Base-by-base conservation (phyloP, 2,888 invertebrate species). In the Margaritifera margaritifera region DNA sequence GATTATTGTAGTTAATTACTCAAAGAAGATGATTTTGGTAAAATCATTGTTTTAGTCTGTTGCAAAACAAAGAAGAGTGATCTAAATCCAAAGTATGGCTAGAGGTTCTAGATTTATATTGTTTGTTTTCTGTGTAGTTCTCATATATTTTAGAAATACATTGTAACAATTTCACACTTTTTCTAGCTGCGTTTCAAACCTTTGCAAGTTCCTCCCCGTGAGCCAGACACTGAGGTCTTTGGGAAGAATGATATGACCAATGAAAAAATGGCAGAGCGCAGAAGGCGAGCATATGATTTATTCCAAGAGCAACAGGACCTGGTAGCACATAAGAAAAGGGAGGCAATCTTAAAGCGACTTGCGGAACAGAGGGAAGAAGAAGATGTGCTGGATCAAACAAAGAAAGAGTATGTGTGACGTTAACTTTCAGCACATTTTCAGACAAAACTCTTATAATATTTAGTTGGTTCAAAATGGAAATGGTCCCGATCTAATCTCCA, bases 171-270 rank as follows among this genome's bases (percentile, higher is more conserved):
- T n/a, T 62, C 19, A n/a, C 53, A 31, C 64, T 54, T 51, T 55
- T 73, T 69, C 24, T 74, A 89, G 89, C 71, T 89, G 57, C 75
- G 81, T 64, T 87, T 83, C 75, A 90, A 89, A 74, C 89, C 89
- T 8, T 68, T 85, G 15, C 88, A 85, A 60, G 72, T 89, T 25
- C 89, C 89, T 19, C 81, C 83, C 2, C 71, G 82, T 25, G 86
- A 87, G 67, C 81, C 88, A 18, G 89, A 89, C 72, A 77, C 81
- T 18, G 83, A 84, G 54, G 80, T 89, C 1, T 90, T 90, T 70
- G 90, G 90, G n/a, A 88, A 86, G 75, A 82, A 88, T 68, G 89
- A 90, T 77, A 85, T 86, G 82, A 88, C 81, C 66, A 87, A 87
- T 64, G 89, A 89, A 65, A 86, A 87, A 70, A 80, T 90, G 86